Conservation (phyloP, 2,113 vertebrate species). For the Xyrauchen texanus region DNA sequence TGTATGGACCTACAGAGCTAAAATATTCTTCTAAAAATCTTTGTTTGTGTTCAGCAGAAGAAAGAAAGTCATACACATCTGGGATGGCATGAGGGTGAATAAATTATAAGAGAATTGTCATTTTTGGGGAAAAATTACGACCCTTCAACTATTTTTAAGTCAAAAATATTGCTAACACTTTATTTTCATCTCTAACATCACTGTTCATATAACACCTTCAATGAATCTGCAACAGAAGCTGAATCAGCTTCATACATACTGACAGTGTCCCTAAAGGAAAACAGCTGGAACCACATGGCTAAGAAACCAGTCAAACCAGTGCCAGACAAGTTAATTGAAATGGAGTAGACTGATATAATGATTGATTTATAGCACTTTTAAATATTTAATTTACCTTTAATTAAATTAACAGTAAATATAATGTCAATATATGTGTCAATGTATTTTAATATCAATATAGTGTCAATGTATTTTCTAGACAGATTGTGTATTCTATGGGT, state of each 20-base stretch:
- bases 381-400: slow-evolving; percentile 11
- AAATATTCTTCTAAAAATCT: no score
- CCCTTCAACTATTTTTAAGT: no score
- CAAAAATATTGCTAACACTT: no score
- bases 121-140: no score
- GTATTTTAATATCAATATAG: neutral
- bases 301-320: slow-evolving; percentile 12
- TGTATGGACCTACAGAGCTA: no score
- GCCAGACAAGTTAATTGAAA: slow-evolving; percentile 33
- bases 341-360: neutral
- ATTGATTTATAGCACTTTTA: slow-evolving; percentile 23
- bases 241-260: slow-evolving; percentile 11
- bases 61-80: no score
- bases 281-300: neutral
- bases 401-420: slow-evolving; percentile 12
- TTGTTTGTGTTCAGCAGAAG: no score
- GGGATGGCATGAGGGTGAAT: no score
- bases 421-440: no score
- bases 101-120: no score
- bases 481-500: slow-evolving; percentile 27
- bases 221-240: slow-evolving; percentile 18
- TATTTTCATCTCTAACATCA: no score
- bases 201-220: neutral
- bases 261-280: no score
- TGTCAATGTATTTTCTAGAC: slow-evolving; percentile 38